A percentile compares a stretch with the other conserved stretches of the same genome.
phyloP scores from a whole-genome alignment of 2,113 vertebrate genomes.

The Anoura caudifer region DNA sequence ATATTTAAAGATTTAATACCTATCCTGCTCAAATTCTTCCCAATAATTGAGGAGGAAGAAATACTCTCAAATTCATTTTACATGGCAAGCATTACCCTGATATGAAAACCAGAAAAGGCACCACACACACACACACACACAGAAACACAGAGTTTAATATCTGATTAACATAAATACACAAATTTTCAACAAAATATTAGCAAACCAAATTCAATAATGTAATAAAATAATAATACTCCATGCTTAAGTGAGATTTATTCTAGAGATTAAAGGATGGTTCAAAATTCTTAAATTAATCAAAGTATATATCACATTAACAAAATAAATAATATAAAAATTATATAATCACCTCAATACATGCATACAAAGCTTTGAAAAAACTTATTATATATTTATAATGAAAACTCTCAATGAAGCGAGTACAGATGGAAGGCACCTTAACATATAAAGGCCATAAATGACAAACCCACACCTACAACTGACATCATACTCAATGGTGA shows the following conservation, averaged over 20 bases:
- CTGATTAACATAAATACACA: background rate
- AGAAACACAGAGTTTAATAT: background rate
- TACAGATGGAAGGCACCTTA: background rate
- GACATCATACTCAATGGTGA: background rate
- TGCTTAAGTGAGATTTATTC: background rate
- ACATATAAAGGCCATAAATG: background rate
- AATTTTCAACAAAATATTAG: background rate
- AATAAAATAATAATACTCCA: background rate
- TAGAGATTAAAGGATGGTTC: background rate
- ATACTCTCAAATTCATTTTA: background rate
- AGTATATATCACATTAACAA: background rate
- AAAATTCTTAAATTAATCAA: background rate
- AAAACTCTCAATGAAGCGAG: background rate
- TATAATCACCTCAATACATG: background rate
- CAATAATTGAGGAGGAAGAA: background rate
- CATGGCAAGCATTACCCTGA: background rate
- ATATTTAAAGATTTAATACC: background rate
- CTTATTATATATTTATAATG: background rate
- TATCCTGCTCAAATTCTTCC: background rate
- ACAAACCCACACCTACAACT: background rate
- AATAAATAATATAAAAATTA: background rate
- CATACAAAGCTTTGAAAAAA: background rate
- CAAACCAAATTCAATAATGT: background rate
- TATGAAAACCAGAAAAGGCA: background rate
- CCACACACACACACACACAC: background rate